These are phyloP conservation scores for Pristionchus arcanus DNA, from an alignment of 2,888 invertebrate genomes.

Conservation along the genomic window DNA sequence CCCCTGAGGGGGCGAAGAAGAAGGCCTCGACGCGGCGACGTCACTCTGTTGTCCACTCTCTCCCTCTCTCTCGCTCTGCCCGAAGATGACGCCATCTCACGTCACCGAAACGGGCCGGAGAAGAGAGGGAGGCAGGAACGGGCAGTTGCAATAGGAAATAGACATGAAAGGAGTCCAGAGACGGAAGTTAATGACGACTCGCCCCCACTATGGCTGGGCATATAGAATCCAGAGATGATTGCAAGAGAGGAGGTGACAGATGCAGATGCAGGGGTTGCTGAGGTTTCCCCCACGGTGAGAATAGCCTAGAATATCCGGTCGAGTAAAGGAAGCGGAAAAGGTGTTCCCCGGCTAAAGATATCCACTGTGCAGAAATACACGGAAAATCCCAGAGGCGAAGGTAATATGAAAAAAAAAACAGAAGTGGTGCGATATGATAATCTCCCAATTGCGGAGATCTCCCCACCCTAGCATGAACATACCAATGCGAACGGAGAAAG, in stretches of 20 bases:
- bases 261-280: background rate
- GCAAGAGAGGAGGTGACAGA: background rate
- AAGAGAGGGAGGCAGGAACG: background rate
- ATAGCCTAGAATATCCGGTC: no score
- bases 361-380: no score
- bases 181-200: background rate
- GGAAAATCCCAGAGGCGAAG: background rate
- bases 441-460: no score
- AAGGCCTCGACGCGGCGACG: background rate
- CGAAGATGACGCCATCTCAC: conserved; percentile 41
- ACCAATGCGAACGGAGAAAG: background rate
- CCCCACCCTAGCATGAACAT: no score
- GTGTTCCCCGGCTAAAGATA: no score
- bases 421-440: no score
- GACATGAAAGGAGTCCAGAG: background rate
- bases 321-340: no score
- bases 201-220: background rate
- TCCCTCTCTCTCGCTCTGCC: background rate
- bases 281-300: no score
- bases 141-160: background rate
- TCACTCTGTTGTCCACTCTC: conserved; percentile 47
- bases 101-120: background rate
- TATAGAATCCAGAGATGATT: no score
- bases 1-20: conserved; percentile 7
- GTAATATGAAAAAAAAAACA: background rate